A percentile compares a stretch with the other conserved stretches of the same genome.
Evolutionary conservation across 2,113 vertebrate species (phyloP).

Genomic region (Scomber colias): DNA sequence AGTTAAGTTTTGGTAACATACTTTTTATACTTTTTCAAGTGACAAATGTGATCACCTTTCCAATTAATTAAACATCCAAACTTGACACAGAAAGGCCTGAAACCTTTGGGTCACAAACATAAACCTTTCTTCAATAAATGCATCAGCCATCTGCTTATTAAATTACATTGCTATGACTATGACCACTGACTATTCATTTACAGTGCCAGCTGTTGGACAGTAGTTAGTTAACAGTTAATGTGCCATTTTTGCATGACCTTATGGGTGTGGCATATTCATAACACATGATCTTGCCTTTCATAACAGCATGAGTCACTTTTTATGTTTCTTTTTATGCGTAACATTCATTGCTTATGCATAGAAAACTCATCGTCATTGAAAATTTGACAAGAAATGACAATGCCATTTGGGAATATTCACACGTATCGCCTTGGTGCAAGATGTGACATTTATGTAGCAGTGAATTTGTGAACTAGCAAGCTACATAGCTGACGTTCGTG

Average conservation of each 20-base stretch:
- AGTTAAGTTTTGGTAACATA: too few species aligned
- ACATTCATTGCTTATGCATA: not conserved
- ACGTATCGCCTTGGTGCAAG: slow-evolving; percentile 6
- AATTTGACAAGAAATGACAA: too few species aligned
- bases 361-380: not conserved
- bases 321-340: not conserved
- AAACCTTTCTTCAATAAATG: too few species aligned
- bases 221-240: not conserved
- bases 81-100: too few species aligned
- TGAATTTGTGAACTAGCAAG: slow-evolving; percentile 20
- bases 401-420: not conserved
- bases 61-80: not conserved
- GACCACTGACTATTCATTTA: too few species aligned
- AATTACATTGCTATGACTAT: too few species aligned
- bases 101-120: too few species aligned
- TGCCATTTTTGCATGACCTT: slow-evolving; percentile 22
- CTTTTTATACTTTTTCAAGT: too few species aligned
- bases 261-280: not conserved
- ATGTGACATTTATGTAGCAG: slow-evolving; percentile 25
- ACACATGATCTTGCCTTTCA: slow-evolving; percentile 14
- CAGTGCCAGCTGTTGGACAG: slow-evolving; percentile 32
- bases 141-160: too few species aligned
- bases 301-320: slow-evolving; percentile 1
- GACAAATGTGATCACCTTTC: not conserved
- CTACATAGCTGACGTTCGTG: slow-evolving; percentile 13